Evolutionary conservation across 1,140 invertebrate species (phyloP).

Genomic region (Musca vetustissima): DNA sequence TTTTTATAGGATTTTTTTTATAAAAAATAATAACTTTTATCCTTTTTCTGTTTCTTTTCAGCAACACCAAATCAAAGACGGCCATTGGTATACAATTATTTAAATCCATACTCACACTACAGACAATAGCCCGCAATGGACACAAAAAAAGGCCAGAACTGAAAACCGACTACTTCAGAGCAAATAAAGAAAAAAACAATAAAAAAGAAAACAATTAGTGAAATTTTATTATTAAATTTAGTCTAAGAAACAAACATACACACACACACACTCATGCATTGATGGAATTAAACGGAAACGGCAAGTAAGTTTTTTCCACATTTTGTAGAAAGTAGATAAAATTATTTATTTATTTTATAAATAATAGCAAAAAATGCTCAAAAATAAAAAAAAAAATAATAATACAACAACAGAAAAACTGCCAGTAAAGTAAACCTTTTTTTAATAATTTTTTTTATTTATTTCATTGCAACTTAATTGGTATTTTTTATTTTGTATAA

Average conservation of each 20-base stretch:
- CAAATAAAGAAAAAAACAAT: neutral
- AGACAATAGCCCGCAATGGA: neutral
- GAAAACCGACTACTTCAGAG: neutral
- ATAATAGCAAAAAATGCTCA: slow-evolving; percentile 12
- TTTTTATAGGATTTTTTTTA: too few species aligned
- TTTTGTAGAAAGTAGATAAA: neutral
- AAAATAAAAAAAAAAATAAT: slow-evolving; percentile 2
- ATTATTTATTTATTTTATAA: neutral
- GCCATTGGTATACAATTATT: slow-evolving; percentile 49
- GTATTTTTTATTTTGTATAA: slow-evolving; percentile 22
- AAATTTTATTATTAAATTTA: neutral
- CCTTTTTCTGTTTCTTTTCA: neutral
- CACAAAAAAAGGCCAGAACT: neutral
- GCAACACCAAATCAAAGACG: slow-evolving; percentile 26
- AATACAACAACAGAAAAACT: neutral
- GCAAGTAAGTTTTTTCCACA: slow-evolving; percentile 15
- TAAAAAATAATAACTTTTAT: neutral
- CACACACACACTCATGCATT: neutral
- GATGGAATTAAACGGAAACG: too few species aligned
- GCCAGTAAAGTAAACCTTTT: too few species aligned
- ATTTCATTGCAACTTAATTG: too few species aligned
- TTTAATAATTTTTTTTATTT: too few species aligned
- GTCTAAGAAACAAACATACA: slow-evolving; percentile 2
- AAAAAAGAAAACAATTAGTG: neutral
- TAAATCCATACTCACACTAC: slow-evolving; percentile 46